phyloP scores from a whole-genome alignment of 2,888 invertebrate genomes.

The Thysanoteuthis rhombus region DNA sequence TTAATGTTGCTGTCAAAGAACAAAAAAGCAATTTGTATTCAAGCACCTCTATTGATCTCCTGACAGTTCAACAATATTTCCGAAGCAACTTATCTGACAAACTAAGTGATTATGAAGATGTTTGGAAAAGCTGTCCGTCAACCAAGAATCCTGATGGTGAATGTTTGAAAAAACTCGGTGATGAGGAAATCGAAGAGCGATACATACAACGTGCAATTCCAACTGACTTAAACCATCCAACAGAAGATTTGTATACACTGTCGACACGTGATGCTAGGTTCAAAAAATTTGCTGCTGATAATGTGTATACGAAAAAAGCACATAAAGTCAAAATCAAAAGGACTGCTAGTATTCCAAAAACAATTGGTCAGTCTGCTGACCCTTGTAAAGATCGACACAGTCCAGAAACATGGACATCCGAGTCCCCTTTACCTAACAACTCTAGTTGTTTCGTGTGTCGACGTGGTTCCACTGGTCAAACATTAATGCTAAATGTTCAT shows the following conservation, averaged over 20 bases:
- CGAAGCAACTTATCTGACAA: slow-evolving; percentile 89
- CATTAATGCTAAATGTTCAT: background rate
- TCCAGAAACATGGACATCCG: background rate
- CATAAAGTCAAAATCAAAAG: background rate
- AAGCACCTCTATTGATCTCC: slow-evolving; percentile 47
- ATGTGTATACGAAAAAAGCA: background rate
- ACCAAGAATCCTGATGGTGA: slow-evolving; percentile 41
- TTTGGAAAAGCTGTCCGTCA: slow-evolving; percentile 74
- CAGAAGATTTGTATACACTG: background rate
- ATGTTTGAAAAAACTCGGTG: slow-evolving; percentile 33
- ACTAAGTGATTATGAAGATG: slow-evolving; percentile 93
- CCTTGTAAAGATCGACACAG: background rate
- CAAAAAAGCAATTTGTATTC: slow-evolving; percentile 40
- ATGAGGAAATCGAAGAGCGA: background rate
- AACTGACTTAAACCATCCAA: background rate
- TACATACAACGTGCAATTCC: background rate
- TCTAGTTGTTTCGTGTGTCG: background rate
- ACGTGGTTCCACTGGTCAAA: slow-evolving; percentile 24
- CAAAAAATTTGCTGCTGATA: background rate
- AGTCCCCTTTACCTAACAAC: background rate
- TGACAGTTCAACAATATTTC: slow-evolving; percentile 73
- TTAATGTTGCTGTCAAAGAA: background rate
- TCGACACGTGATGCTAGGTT: background rate
- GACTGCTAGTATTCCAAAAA: background rate
- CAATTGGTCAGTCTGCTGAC: background rate